Evolutionary conservation across 2,888 invertebrate species (phyloP).

Genomic region (Hyposoter didymator): DNA sequence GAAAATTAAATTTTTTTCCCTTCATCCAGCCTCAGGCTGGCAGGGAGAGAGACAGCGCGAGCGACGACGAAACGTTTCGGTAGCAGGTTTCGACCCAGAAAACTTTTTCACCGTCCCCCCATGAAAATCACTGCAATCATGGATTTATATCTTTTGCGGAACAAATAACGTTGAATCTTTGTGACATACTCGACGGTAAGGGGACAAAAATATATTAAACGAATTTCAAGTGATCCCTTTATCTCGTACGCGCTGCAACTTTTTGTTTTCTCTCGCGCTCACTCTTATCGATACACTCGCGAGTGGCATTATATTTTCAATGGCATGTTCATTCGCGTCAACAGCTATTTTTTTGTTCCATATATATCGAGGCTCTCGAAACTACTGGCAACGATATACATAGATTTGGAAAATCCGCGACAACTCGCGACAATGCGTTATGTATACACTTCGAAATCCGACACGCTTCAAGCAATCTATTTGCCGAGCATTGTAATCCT

Average conservation of each 20-base stretch:
- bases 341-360: constrained; percentile 13
- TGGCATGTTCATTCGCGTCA: constrained; percentile 4
- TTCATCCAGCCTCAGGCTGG: constrained; percentile 35
- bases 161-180: not conserved
- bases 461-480: constrained; percentile 79
- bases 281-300: constrained; percentile 22
- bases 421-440: constrained; percentile 71
- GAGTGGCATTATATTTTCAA: constrained; percentile 11
- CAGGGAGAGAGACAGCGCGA: not conserved
- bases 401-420: constrained; percentile 41
- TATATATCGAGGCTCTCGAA: constrained; percentile 9
- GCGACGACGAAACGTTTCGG: constrained; percentile 48
- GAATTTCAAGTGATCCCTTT: constrained; percentile 4
- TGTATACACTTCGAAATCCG: constrained; percentile 71
- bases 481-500: constrained; percentile 80
- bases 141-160: not conserved
- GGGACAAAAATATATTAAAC: constrained; percentile 6
- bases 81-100: constrained; percentile 72
- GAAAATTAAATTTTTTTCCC: constrained; percentile 77
- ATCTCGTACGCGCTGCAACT: not conserved
- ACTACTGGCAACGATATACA: constrained; percentile 38
- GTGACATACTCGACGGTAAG: not conserved
- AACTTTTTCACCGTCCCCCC: constrained; percentile 41
- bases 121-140: not conserved
- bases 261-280: not conserved